Percentiles rank a stretch among this genome's conserved stretches.
These are phyloP conservation scores for Dendroctonus ponderosae DNA, from an alignment of 1,140 invertebrate species.

Conservation along the genomic window DNA sequence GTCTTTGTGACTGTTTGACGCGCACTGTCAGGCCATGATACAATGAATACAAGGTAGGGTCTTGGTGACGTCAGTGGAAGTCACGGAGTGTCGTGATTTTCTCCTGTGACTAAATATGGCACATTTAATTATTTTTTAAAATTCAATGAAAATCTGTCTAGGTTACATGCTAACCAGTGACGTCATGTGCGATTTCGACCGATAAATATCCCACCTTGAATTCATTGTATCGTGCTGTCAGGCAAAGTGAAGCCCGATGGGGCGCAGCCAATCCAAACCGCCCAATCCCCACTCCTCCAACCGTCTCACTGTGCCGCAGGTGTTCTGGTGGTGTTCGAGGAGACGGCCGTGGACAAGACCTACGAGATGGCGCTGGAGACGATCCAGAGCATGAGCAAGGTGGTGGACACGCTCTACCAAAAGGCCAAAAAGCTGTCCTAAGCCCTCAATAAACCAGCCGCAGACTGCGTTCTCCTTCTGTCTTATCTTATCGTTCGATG, in stretches of 20 bases:
- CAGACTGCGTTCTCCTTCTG: slow-evolving; percentile 43
- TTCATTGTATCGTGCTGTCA: no score
- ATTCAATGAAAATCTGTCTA: no score
- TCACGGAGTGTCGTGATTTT: no score
- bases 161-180: no score
- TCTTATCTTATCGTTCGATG: slow-evolving; percentile 19
- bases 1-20: neutral
- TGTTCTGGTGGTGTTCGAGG: slow-evolving; percentile 96
- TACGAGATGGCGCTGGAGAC: slow-evolving; percentile 96
- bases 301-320: slow-evolving; percentile 40
- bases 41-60: slow-evolving; percentile 4
- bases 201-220: no score
- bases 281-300: neutral
- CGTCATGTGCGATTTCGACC: no score
- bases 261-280: neutral
- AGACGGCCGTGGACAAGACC: slow-evolving; percentile 91
- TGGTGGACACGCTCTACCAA: slow-evolving; percentile 96
- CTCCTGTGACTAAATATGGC: no score
- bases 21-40: neutral
- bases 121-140: no score
- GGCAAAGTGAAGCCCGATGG: neutral
- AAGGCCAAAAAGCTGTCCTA: slow-evolving; percentile 98
- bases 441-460: slow-evolving; percentile 43
- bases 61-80: slow-evolving; percentile 1
- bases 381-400: slow-evolving; percentile 98